Percentiles rank a stretch among this genome's conserved stretches.
These are phyloP conservation scores for Aphodius granarius DNA, from an alignment of 2,888 invertebrate genomes.

Conservation along the genomic window DNA sequence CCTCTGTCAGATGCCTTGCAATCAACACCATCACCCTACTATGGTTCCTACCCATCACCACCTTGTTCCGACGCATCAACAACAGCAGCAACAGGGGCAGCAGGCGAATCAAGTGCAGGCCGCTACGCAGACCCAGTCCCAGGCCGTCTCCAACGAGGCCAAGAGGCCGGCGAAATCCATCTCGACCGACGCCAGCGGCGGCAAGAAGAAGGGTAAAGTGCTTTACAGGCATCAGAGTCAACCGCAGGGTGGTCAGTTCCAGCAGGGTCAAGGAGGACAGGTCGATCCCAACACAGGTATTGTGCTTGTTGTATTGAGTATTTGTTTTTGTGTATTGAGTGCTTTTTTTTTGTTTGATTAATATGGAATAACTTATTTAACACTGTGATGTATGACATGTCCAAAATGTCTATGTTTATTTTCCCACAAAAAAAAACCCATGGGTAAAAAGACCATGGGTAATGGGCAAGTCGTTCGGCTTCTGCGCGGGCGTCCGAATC, in stretches of 20 bases:
- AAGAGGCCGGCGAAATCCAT: slow-evolving; percentile 43
- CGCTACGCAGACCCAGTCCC: slow-evolving; percentile 61
- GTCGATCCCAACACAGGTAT: slow-evolving; percentile 57
- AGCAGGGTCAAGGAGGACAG: slow-evolving; percentile 55
- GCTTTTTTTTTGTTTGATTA: not conserved
- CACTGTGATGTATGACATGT: too few species aligned
- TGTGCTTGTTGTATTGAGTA: slow-evolving; percentile 26
- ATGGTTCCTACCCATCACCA: slow-evolving; percentile 41
- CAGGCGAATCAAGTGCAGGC: slow-evolving; percentile 61
- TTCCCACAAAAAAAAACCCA: too few species aligned
- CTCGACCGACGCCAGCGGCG: slow-evolving; percentile 40
- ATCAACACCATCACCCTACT: slow-evolving; percentile 31
- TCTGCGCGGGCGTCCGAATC: too few species aligned
- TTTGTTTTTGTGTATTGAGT: not conserved
- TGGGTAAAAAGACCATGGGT: too few species aligned
- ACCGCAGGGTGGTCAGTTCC: slow-evolving; percentile 51
- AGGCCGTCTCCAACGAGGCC: slow-evolving; percentile 43
- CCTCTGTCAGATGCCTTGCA: slow-evolving; percentile 41
- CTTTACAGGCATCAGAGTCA: slow-evolving; percentile 54
- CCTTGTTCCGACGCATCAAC: slow-evolving; percentile 46
- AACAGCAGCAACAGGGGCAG: slow-evolving; percentile 41
- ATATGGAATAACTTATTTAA: not conserved
- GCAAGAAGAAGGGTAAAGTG: slow-evolving; percentile 52
- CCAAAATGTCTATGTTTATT: too few species aligned
- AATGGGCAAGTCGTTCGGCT: too few species aligned